A percentile compares a stretch with the other conserved stretches of the same genome.
These are phyloP conservation scores for Mesorhabditis spiculigera DNA, from an alignment of 2,888 invertebrate genomes.

Conservation along the genomic window DNA sequence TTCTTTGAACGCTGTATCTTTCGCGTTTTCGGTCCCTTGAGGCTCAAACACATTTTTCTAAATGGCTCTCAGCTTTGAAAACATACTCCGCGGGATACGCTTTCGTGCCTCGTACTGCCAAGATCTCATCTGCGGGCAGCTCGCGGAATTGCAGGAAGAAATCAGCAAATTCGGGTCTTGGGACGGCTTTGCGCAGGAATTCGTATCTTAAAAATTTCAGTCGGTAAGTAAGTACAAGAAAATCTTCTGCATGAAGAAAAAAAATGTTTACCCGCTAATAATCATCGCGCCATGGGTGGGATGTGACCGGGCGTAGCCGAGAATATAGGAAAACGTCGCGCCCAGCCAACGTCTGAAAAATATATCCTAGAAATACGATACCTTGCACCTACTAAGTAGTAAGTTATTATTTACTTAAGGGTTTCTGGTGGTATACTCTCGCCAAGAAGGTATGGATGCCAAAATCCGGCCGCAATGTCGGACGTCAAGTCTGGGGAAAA, in stretches of 20 bases:
- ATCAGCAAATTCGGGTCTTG: conserved; percentile 1
- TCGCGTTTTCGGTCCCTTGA: neutral
- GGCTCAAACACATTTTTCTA: neutral
- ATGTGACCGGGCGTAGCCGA: neutral
- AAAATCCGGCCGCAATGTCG: conserved; percentile 58
- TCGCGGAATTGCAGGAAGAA: neutral
- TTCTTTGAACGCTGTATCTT: neutral
- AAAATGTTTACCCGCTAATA: neutral
- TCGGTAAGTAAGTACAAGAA: neutral
- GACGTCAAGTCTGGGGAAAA: conserved; percentile 56
- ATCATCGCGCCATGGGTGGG: neutral
- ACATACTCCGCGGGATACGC: neutral
- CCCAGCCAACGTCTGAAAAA: conserved; percentile 1
- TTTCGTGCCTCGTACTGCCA: neutral
- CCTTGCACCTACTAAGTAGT: neutral
- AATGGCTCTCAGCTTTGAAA: neutral
- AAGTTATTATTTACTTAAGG: neutral
- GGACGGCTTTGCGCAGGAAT: neutral
- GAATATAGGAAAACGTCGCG: neutral
- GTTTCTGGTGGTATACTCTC: conserved; percentile 8
- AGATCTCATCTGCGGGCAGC: neutral
- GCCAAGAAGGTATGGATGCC: conserved; percentile 46
- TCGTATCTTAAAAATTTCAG: neutral
- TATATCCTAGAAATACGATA: neutral
- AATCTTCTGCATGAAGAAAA: neutral